These are phyloP conservation scores for Chromis chromis DNA, from an alignment of 2,797 vertebrate species.

Conservation along the genomic window DNA sequence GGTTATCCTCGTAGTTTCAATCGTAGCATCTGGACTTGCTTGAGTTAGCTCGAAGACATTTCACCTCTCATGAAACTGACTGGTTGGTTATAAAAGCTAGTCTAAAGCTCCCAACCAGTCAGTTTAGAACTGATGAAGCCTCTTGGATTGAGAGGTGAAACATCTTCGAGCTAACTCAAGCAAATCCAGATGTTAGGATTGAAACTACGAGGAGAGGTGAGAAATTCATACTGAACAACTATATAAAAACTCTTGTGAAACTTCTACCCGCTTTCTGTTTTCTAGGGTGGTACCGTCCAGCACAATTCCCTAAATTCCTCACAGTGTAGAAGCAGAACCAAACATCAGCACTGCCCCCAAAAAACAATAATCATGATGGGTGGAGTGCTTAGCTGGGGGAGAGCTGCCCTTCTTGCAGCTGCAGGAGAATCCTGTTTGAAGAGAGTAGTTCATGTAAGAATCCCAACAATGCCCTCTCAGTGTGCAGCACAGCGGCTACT, in stretches of 20 bases:
- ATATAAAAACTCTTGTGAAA: conserved; percentile 1
- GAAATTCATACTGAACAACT: neutral
- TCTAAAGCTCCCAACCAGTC: too few relatives aligned
- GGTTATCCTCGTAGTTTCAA: too few relatives aligned
- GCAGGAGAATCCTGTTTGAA: conserved; percentile 67
- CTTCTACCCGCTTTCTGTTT: neutral
- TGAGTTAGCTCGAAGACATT: too few relatives aligned
- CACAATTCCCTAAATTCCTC: conserved; percentile 41
- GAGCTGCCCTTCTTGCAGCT: conserved; percentile 52
- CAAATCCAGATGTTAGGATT: too few relatives aligned
- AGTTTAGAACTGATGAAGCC: too few relatives aligned
- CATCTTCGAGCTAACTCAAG: too few relatives aligned
- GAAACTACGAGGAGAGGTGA: too few relatives aligned
- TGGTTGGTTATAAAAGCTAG: too few relatives aligned
- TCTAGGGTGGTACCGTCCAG: conserved; percentile 10
- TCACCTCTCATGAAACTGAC: too few relatives aligned
- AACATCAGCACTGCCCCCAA: conserved; percentile 45
- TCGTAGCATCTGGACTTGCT: too few relatives aligned
- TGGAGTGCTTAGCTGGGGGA: conserved; percentile 46
- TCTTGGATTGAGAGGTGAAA: too few relatives aligned
- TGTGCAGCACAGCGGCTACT: conserved; percentile 48
- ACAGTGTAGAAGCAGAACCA: conserved; percentile 16
- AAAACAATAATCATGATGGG: conserved; percentile 73
- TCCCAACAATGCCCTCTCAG: conserved; percentile 76
- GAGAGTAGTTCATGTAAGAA: conserved; percentile 70